phyloP scores from a whole-genome alignment of 1,140 invertebrate genomes.

The Pissodes strobi region DNA sequence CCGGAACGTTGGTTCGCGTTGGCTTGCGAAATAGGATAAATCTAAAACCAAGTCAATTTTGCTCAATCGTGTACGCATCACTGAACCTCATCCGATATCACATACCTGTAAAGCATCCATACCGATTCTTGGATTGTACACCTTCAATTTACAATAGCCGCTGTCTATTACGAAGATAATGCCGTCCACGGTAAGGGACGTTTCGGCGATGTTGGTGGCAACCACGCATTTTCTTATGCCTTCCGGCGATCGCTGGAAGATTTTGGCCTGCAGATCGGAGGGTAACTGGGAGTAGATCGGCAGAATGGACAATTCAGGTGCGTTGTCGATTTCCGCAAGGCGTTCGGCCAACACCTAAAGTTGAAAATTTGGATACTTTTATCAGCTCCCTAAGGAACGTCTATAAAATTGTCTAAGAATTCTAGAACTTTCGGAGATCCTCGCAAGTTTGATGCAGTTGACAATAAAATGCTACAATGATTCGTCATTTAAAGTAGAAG shows the following conservation, averaged over 20 bases:
- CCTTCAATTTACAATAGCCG: slow-evolving; percentile 99
- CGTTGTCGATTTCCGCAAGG: slow-evolving; percentile 89
- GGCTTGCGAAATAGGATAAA: slow-evolving; percentile 89
- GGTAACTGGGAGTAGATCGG: slow-evolving; percentile 99
- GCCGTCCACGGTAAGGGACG: slow-evolving; percentile 74
- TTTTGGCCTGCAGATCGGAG: slow-evolving; percentile 98
- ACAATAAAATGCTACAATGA: too few relatives aligned
- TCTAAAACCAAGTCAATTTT: too few relatives aligned
- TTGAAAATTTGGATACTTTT: too few relatives aligned
- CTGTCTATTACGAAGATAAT: slow-evolving; percentile 99
- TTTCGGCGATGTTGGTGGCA: slow-evolving; percentile 96
- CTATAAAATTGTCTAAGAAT: too few relatives aligned
- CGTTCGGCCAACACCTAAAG: slow-evolving; percentile 82
- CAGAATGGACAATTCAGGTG: slow-evolving; percentile 90
- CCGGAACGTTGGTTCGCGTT: slow-evolving; percentile 96
- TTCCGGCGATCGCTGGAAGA: slow-evolving; percentile 94
- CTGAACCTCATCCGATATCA: too few relatives aligned
- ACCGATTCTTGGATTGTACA: slow-evolving; percentile 97
- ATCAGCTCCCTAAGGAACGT: too few relatives aligned
- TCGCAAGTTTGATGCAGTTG: too few relatives aligned
- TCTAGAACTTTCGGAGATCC: too few relatives aligned
- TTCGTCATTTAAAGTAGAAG: too few relatives aligned
- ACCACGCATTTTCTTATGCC: slow-evolving; percentile 96
- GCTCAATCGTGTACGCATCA: too few relatives aligned
- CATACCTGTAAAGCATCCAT: slow-evolving; percentile 98